These are phyloP conservation scores for Porphyrio hochstetteri DNA, from an alignment of 2,113 vertebrate species.

Conservation along the genomic window DNA sequence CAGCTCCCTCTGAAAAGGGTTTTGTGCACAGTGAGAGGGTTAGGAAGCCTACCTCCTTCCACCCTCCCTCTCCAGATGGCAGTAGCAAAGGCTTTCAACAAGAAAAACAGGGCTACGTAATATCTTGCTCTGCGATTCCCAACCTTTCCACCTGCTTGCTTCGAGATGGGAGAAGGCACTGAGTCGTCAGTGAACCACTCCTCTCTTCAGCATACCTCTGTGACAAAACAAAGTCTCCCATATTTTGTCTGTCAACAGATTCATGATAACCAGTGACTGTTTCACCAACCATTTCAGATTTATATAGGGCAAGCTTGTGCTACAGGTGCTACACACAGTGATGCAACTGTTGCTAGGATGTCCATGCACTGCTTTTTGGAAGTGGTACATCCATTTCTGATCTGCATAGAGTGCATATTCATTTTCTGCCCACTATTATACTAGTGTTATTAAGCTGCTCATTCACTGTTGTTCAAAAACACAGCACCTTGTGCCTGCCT, in stretches of 20 bases:
- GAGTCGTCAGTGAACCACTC: not conserved
- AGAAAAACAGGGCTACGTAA: not conserved
- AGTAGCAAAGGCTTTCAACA: not conserved
- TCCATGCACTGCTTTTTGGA: not conserved
- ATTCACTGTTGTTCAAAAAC: not conserved
- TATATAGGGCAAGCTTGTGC: not conserved
- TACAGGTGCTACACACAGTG: not conserved
- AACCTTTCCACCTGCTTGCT: not conserved
- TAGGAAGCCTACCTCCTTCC: not conserved
- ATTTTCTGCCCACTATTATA: not conserved
- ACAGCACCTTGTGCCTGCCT: not conserved
- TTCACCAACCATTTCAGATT: not conserved
- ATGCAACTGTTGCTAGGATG: not conserved
- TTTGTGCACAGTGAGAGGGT: not conserved
- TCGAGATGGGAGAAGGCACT: not conserved
- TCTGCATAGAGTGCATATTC: not conserved
- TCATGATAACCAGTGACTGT: not conserved
- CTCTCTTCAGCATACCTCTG: rapidly evolving
- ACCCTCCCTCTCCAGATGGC: not conserved
- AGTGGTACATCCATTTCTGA: not conserved
- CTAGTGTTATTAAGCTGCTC: not conserved
- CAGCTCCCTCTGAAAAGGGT: not conserved
- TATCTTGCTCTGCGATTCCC: not conserved
- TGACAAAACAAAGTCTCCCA: not conserved
- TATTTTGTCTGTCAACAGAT: not conserved